These are phyloP conservation scores for Rhagophthalmus giganteus DNA, from an alignment of 2,888 invertebrate genomes.

Conservation along the genomic window DNA sequence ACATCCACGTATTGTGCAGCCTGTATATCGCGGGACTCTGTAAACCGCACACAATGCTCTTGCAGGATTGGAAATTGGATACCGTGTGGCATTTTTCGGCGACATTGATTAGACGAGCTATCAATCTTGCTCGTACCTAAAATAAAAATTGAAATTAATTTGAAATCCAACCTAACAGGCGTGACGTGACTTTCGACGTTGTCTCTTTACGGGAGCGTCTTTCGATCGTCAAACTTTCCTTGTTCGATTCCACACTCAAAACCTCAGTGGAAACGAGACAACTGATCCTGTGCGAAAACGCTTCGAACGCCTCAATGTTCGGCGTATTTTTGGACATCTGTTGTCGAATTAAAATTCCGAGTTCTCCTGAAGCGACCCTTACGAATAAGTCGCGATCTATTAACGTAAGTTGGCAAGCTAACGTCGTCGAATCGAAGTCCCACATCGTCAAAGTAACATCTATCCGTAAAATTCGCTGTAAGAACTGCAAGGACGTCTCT, in stretches of 20 bases:
- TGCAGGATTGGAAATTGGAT: constrained; percentile 60
- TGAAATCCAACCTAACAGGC: no score
- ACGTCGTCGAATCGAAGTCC: constrained; percentile 60
- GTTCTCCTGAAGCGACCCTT: constrained; percentile 55
- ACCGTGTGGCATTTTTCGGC: constrained; percentile 59
- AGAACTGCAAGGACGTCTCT: constrained; percentile 46
- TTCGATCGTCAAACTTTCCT: constrained; percentile 41
- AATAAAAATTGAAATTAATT: constrained; percentile 24
- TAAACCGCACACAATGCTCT: constrained; percentile 58
- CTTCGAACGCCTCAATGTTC: constrained; percentile 58
- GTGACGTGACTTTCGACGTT: no score
- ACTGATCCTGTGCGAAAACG: constrained; percentile 59
- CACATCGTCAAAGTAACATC: constrained; percentile 55
- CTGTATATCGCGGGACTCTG: constrained; percentile 60
- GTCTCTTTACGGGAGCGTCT: no score
- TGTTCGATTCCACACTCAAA: constrained; percentile 51
- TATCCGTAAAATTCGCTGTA: constrained; percentile 53
- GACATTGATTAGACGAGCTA: constrained; percentile 60
- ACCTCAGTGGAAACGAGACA: constrained; percentile 59
- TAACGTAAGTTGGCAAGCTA: constrained; percentile 59
- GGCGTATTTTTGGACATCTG: constrained; percentile 57
- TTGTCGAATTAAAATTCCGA: constrained; percentile 54
- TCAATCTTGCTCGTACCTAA: constrained; percentile 57
- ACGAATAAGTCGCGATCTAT: constrained; percentile 60
- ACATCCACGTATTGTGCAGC: constrained; percentile 58